Percentiles rank a stretch among this genome's conserved stretches.
phyloP scores from a whole-genome alignment of 2,797 vertebrate species.

The Rhynchonycteris naso region DNA sequence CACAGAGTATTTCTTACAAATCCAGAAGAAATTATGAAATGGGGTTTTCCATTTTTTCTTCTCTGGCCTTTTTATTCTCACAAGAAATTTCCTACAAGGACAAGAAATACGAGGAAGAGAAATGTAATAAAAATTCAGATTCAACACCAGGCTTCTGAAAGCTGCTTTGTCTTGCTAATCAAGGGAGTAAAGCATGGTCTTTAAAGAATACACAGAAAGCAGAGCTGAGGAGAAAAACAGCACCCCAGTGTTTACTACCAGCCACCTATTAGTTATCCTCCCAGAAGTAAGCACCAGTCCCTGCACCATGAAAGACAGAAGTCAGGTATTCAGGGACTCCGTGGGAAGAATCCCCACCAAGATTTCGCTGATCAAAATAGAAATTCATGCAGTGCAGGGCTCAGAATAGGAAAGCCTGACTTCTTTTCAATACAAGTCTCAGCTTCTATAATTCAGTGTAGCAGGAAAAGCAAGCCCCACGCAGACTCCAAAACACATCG shows the following conservation, averaged over 20 bases:
- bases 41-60: not conserved
- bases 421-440: not conserved
- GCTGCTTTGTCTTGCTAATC: constrained; percentile 37
- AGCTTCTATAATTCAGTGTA: not conserved
- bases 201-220: constrained; percentile 20
- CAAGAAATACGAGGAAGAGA: constrained; percentile 13
- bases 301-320: not conserved
- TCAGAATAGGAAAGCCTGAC: not conserved
- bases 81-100: not conserved
- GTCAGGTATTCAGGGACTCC: not conserved
- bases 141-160: constrained; percentile 22
- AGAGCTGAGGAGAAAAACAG: constrained; percentile 1
- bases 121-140: constrained; percentile 33
- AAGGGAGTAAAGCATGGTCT: not conserved
- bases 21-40: not conserved
- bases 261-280: not conserved
- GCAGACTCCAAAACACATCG: not conserved
- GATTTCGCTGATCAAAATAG: not conserved
- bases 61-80: constrained; percentile 25
- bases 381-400: not conserved
- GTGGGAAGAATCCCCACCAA: not conserved
- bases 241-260: not conserved
- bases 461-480: not conserved
- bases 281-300: not conserved
- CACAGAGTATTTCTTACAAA: not conserved